A percentile compares a stretch with the other conserved stretches of the same genome.
phyloP scores from a whole-genome alignment of 2,797 vertebrate genomes.

The Oryzias sinensis region DNA sequence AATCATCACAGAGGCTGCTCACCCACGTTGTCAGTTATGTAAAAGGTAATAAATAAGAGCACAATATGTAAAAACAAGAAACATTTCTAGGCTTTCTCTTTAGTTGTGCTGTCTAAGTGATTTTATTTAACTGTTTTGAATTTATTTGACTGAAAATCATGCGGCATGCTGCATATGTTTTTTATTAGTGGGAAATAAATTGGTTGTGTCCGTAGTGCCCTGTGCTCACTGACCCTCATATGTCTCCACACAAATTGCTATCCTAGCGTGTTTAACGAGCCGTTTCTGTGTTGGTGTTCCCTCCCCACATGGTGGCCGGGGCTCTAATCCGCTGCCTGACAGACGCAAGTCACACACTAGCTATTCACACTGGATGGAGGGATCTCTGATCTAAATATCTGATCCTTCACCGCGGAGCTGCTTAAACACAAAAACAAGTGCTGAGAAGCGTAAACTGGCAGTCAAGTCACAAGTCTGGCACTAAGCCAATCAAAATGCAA shows the following conservation, averaged over 20 bases:
- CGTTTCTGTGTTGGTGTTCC: conserved; percentile 70
- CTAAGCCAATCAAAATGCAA: conserved; percentile 33
- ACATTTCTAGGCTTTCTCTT: neutral
- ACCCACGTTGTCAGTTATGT: conserved; percentile 26
- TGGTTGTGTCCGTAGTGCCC: conserved; percentile 62
- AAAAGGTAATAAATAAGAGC: conserved; percentile 38
- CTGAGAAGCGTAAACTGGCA: conserved; percentile 54
- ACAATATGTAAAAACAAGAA: too few species aligned
- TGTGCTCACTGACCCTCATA: conserved; percentile 67
- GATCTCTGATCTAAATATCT: conserved; percentile 65
- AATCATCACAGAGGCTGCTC: conserved; percentile 46
- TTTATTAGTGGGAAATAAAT: conserved; percentile 68
- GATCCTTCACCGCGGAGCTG: conserved; percentile 62
- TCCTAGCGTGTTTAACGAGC: conserved; percentile 74
- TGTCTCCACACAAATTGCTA: conserved; percentile 66
- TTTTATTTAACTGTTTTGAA: neutral
- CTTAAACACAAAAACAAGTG: conserved; percentile 22
- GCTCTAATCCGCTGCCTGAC: conserved; percentile 63
- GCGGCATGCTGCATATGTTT: conserved; percentile 58
- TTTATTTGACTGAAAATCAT: conserved; percentile 26
- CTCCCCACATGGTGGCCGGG: conserved; percentile 16
- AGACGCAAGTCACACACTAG: conserved; percentile 58
- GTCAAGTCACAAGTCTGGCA: conserved; percentile 51
- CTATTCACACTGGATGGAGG: conserved; percentile 60
- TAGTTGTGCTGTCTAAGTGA: neutral